Conservation (phyloP, 2,888 invertebrate genomes). For the Stenoptilia bipunctidactyla region DNA sequence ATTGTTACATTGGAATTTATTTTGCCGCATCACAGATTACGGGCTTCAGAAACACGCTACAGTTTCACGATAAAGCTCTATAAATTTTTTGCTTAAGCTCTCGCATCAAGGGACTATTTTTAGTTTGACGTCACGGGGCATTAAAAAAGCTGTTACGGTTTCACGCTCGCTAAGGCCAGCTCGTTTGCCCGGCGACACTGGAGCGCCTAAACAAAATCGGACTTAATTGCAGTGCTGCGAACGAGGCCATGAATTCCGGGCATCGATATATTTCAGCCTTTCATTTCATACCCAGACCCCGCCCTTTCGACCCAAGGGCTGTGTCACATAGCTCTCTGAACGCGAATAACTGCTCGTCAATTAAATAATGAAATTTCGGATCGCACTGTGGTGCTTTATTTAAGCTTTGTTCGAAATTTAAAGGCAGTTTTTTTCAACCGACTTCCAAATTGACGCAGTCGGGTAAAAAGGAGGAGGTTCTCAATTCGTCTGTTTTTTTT, state of each 20-base stretch:
- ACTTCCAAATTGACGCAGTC: too few species aligned
- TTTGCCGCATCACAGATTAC: too few species aligned
- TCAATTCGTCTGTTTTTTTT: too few species aligned
- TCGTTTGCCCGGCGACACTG: neutral
- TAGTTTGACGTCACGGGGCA: neutral
- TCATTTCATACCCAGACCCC: neutral
- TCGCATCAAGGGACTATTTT: too few species aligned
- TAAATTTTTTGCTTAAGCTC: too few species aligned
- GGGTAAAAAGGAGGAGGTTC: too few species aligned
- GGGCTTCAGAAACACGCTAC: too few species aligned
- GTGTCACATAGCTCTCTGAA: neutral
- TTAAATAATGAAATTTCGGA: slow-evolving; percentile 3
- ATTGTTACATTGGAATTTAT: too few species aligned
- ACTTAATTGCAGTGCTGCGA: neutral
- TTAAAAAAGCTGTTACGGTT: neutral
- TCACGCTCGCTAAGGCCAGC: neutral
- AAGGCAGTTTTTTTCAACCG: too few species aligned
- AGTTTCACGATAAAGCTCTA: too few species aligned
- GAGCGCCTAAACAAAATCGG: neutral
- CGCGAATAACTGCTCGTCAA: neutral
- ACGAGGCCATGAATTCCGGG: neutral
- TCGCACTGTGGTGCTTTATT: slow-evolving; percentile 15
- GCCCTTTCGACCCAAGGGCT: neutral
- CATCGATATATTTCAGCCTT: neutral
- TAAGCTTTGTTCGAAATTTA: too few species aligned